Conservation (phyloP, 2,888 invertebrate species). For the Spatulosminthurus flaviceps region DNA sequence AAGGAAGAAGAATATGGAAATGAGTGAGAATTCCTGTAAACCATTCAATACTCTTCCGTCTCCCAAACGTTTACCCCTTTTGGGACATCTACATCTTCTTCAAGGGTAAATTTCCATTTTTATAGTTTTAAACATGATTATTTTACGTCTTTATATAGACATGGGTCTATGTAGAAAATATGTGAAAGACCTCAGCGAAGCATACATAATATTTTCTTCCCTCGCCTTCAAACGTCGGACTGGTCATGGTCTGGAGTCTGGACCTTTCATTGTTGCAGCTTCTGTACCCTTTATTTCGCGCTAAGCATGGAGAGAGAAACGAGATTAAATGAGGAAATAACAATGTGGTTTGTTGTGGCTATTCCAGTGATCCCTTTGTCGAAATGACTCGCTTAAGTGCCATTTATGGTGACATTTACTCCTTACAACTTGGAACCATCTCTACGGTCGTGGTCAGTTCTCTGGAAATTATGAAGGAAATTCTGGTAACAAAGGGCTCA, state of each 20-base stretch:
- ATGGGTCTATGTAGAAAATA: too few relatives aligned
- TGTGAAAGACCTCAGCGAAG: too few relatives aligned
- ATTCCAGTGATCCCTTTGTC: slow-evolving; percentile 59
- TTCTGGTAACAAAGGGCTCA: slow-evolving; percentile 70
- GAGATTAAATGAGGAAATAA: too few relatives aligned
- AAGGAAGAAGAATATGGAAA: neutral
- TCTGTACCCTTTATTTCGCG: slow-evolving; percentile 26
- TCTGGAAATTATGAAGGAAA: slow-evolving; percentile 58
- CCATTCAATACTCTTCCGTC: slow-evolving; percentile 50
- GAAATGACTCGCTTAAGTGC: slow-evolving; percentile 58
- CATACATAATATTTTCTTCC: too few relatives aligned
- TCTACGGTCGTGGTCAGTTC: slow-evolving; percentile 62
- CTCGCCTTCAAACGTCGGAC: too few relatives aligned
- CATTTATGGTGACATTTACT: slow-evolving; percentile 62
- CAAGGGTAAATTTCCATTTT: slow-evolving; percentile 57
- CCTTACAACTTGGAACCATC: slow-evolving; percentile 60
- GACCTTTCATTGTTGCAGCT: too few relatives aligned
- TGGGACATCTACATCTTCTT: slow-evolving; percentile 62
- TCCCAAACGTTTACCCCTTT: slow-evolving; percentile 57
- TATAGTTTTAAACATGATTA: neutral
- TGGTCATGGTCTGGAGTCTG: too few relatives aligned
- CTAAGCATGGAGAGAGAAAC: too few relatives aligned
- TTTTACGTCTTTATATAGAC: neutral
- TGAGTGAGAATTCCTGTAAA: neutral
- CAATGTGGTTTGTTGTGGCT: neutral